Conservation (phyloP, 92 coral and sea anemone genomes). For the Bergia puertoricense region DNA sequence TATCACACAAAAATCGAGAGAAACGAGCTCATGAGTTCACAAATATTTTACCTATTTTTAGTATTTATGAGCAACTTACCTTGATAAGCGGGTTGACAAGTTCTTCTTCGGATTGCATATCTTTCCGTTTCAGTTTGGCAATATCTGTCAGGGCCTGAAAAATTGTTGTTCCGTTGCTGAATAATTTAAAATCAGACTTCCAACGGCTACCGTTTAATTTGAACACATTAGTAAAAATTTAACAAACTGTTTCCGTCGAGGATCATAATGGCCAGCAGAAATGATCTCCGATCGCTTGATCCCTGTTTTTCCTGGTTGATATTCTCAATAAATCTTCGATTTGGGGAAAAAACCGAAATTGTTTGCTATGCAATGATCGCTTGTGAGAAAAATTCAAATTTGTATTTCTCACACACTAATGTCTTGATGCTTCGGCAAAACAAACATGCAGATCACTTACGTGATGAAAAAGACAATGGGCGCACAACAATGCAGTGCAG, state of each 20-base stretch:
- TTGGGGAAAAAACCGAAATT: neutral
- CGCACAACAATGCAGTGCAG: neutral
- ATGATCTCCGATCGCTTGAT: neutral
- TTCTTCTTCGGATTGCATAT: slow-evolving; percentile 17
- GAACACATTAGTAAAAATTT: too few relatives aligned
- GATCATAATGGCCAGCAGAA: neutral
- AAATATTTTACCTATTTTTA: neutral
- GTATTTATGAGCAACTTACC: neutral
- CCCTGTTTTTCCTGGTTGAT: neutral
- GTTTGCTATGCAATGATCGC: neutral
- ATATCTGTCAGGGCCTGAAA: slow-evolving; percentile 33
- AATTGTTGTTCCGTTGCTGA: slow-evolving; percentile 17
- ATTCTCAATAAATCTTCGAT: neutral
- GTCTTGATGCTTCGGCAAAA: neutral
- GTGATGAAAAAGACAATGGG: too few relatives aligned
- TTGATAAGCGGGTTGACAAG: slow-evolving; percentile 23
- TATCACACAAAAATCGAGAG: neutral
- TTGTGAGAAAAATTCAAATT: slow-evolving; percentile 13
- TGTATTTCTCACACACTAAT: neutral
- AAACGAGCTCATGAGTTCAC: neutral
- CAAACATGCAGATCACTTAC: neutral
- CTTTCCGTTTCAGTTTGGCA: neutral
- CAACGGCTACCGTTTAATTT: neutral
- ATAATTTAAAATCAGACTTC: neutral
- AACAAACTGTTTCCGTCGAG: neutral